Evolutionary conservation across 2,888 invertebrate species (phyloP), one percentile per base, ranked within the genome.

Genomic region (Allophyes oxyacanthae): DNA sequence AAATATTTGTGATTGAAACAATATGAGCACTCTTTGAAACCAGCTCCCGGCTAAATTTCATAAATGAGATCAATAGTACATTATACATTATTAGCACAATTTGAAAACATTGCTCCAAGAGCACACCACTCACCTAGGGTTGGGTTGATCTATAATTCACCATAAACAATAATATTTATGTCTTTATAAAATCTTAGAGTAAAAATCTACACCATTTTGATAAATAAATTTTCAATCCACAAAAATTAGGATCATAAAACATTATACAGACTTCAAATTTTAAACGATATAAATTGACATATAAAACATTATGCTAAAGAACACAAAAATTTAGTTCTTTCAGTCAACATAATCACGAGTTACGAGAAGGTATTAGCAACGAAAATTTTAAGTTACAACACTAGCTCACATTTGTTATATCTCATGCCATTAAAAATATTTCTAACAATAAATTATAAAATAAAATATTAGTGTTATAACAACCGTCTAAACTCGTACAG

Each of bases 41-140:
- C 68, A 64, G 72, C 75, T 77, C 66, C 50, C 59, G 67, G 79
- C 77, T 73, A 72, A 72, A 70, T 77, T 81, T 82, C 66, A 72
- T 76, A 75, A 73, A 85, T 90, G 91, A 91, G 91, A 91, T 91
- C 91, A 90, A 85, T 84, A 80, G 78, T 81, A 81, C 66, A 77
- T 55, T 62, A 59, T 38, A 66, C 43, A 72, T 64, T 65, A 75
- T 72, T 72, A 82, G 75, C 74, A 80, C 75, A 73, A 65, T 67
- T 69, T 66, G 62, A 79, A 80, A 83, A 81, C 63, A 63, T 72
- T 58, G 88, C 88, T 88, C 89, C 84, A 78, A 72, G 89, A 88
- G 89, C 87, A 58, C 59, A 49, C 55, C 55, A 77, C 58, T 65
- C 69, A 64, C 64, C 71, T 77, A 81, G 40, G 45, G 61, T 59